Evolutionary conservation across 2,113 vertebrate genomes (phyloP).

Genomic region (Pygoscelis antarcticus): DNA sequence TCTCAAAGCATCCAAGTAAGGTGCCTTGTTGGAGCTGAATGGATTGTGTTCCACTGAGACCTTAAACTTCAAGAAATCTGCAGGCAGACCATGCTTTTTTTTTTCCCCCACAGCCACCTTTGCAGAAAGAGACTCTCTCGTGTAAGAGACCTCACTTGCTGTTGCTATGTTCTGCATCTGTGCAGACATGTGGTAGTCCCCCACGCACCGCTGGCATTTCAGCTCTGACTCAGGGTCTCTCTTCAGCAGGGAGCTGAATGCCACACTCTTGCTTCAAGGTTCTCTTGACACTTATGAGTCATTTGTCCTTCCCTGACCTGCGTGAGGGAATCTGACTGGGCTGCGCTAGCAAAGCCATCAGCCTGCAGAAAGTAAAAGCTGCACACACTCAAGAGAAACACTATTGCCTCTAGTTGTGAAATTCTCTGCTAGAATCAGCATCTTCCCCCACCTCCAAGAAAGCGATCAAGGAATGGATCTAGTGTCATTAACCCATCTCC

Average conservation of each 20-base stretch:
- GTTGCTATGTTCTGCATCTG: background rate
- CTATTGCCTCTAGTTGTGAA: background rate
- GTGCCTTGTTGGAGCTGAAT: background rate
- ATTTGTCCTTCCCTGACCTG: background rate
- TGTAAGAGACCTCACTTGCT: background rate
- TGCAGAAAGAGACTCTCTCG: background rate
- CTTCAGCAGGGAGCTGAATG: background rate
- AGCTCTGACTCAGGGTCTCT: conserved; percentile 9
- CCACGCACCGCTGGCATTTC: background rate
- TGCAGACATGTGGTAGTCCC: background rate
- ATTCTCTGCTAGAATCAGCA: background rate
- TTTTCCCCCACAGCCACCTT: background rate
- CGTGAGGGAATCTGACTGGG: background rate
- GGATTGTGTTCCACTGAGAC: background rate
- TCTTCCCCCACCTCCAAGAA: background rate
- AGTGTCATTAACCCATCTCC: background rate
- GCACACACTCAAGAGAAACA: background rate
- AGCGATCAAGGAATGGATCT: background rate
- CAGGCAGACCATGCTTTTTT: background rate
- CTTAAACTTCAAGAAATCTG: background rate
- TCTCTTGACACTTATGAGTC: background rate
- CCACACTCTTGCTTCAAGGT: background rate
- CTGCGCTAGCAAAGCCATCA: background rate
- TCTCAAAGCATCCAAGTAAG: background rate
- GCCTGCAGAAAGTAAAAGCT: background rate